Base-by-base conservation (phyloP, 2,113 vertebrate genomes). In the Shinisaurus crocodilurus region DNA sequence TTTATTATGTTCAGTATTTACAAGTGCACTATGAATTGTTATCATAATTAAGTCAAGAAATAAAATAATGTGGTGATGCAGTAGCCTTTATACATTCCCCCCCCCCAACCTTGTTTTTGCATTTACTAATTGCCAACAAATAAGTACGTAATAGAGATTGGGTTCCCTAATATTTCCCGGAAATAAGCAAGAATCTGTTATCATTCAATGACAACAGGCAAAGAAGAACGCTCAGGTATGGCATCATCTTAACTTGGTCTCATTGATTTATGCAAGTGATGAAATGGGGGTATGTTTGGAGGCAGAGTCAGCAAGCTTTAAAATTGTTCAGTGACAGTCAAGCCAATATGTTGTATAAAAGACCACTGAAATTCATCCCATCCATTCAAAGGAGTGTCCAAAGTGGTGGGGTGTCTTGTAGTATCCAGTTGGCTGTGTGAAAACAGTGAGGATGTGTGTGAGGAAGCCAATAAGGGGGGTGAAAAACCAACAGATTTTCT, bases 41-140 rank as follows among this genome's bases (percentile, higher is more conserved):
- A 95, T 37, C 79, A 88, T 70, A 93, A 82, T 90, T 89, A 93
- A 76, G 65, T 94, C 92, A 96, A 95, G 50, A 50, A 94, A 91
- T 90, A 45, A 85, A 82, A 76, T 79, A 91, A 79, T 83, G 91
- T 95, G 91, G 89, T 85, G 90, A 85, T 92, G 82, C 87, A 91
- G n/a, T 89, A 93, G 72, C 86, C 45, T 92, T 88, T 89, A 81
- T 74, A 92, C 7, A 50, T 43, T 90, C 92, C 85, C 85, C 92
- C 85, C 85, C 43, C 27, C 75, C 88, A 90, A 43, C 60, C 65
- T 83, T 37, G 5, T 86, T 37, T n/a, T 89, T 85, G 1, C 57
- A 2, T 7, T 82, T 54, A 89, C 77, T 89, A 65, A 87, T 89
- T 89, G 89, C 25, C 67, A 92, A 85, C 5, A 88, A 91, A 65